Evolutionary conservation across 2,888 invertebrate species (phyloP).

Genomic region (Gryllus longicercus): DNA sequence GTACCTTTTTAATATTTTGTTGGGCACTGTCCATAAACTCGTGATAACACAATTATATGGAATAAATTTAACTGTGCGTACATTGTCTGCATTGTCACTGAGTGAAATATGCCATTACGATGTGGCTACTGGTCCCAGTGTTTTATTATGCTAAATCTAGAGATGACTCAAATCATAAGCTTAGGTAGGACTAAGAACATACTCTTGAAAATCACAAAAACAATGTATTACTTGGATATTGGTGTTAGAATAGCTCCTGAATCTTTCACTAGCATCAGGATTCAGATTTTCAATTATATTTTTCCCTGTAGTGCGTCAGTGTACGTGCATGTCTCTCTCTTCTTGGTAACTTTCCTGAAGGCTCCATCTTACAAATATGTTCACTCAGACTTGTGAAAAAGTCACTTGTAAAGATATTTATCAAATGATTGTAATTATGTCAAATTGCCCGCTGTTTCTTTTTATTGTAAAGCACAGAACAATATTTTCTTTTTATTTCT

Average conservation of each 20-base stretch:
- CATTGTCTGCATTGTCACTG: conserved; percentile 6
- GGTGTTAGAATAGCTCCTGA: not conserved
- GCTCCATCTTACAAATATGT: not conserved
- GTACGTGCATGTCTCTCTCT: not conserved
- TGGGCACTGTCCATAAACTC: conserved; percentile 17
- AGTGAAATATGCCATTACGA: not conserved
- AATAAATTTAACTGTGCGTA: not conserved
- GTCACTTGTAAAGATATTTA: not conserved
- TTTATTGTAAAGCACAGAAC: not conserved
- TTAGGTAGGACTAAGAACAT: not conserved
- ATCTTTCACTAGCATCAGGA: not conserved
- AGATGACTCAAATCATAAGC: not conserved
- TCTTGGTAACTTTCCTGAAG: not conserved
- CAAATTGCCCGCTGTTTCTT: not conserved
- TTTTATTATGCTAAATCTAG: not conserved
- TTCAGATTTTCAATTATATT: conserved; percentile 1
- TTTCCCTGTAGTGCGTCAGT: conserved; percentile 11
- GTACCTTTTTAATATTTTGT: not conserved
- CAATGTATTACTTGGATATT: not conserved
- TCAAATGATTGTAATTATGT: not conserved
- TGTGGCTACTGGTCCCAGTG: not conserved
- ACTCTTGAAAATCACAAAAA: not conserved
- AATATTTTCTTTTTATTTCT: not conserved
- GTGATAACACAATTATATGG: not conserved
- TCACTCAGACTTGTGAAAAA: not conserved